A percentile compares a stretch with the other conserved stretches of the same genome.
phyloP scores from a whole-genome alignment of 2,888 invertebrate species.

The Cantharis lateralis region DNA sequence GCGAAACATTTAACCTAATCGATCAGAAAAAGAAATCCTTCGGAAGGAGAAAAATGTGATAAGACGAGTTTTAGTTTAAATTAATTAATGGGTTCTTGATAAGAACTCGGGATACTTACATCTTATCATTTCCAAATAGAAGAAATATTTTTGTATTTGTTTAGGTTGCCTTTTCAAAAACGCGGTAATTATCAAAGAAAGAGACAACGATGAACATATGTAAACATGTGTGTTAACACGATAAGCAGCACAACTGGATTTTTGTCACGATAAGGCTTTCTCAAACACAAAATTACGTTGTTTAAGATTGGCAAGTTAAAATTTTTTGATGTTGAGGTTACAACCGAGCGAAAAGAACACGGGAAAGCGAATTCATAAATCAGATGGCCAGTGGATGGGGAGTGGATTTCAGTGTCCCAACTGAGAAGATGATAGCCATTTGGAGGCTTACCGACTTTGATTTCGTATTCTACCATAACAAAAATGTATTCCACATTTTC shows the following conservation, averaged over 20 bases:
- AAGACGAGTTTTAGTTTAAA: neutral
- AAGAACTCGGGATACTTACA: neutral
- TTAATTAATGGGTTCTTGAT: neutral
- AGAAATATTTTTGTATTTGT: constrained; percentile 9
- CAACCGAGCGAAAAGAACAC: constrained; percentile 28
- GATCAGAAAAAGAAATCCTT: neutral
- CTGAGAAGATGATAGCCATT: constrained; percentile 52
- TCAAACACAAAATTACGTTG: neutral
- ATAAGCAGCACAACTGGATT: constrained; percentile 25
- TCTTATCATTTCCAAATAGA: neutral
- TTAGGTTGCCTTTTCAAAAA: constrained; percentile 20
- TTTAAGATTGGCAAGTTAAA: neutral
- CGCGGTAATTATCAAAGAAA: constrained; percentile 20
- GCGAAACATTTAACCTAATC: constrained; percentile 1
- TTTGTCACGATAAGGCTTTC: neutral
- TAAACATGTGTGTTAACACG: constrained; percentile 24
- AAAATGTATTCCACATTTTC: constrained; percentile 22
- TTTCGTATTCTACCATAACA: constrained; percentile 21
- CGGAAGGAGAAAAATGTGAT: neutral
- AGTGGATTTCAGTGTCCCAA: constrained; percentile 46
- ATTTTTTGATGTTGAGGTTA: constrained; percentile 10
- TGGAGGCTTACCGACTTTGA: constrained; percentile 46
- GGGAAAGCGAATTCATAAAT: constrained; percentile 45
- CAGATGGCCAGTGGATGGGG: constrained; percentile 43
- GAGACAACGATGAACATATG: constrained; percentile 22